Conservation (phyloP, 2,797 vertebrate species). For the Microctenopoma stevenorrisi region DNA sequence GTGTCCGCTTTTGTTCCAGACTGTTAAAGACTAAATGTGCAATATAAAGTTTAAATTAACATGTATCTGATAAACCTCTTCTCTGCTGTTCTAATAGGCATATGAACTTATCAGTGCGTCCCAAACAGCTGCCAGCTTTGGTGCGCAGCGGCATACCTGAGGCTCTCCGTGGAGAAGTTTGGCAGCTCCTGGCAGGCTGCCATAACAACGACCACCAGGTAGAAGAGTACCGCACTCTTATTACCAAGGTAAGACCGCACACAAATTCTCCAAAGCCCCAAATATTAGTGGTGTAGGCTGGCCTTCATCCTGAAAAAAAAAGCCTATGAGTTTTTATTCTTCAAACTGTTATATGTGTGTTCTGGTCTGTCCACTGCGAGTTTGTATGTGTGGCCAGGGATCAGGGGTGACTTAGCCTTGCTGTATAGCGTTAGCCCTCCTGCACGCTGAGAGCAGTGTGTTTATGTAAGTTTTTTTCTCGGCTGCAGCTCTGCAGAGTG, state of each 20-base stretch:
- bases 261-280: background rate
- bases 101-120: conserved; percentile 94
- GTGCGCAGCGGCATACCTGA: conserved; percentile 97
- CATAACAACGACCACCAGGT: conserved; percentile 98
- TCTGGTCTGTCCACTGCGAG: background rate
- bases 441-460: conserved; percentile 19
- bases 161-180: conserved; percentile 96
- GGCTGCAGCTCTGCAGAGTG: conserved; percentile 53
- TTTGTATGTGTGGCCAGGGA: conserved; percentile 9
- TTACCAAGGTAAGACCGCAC: conserved; percentile 90
- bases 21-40: background rate
- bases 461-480: conserved; percentile 47
- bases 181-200: conserved; percentile 97
- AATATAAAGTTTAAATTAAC: background rate
- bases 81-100: conserved; percentile 83
- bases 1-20: background rate
- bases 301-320: background rate
- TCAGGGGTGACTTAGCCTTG: conserved; percentile 16
- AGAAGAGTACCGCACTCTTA: conserved; percentile 97
- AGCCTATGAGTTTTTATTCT: too few relatives aligned
- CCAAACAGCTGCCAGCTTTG: conserved; percentile 89
- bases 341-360: too few relatives aligned
- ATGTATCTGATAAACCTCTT: conserved; percentile 3
- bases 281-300: background rate
- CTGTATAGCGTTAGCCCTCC: conserved; percentile 30